Evolutionary conservation across 2,797 vertebrate genomes (phyloP).

Genomic region (Falco naumanni): DNA sequence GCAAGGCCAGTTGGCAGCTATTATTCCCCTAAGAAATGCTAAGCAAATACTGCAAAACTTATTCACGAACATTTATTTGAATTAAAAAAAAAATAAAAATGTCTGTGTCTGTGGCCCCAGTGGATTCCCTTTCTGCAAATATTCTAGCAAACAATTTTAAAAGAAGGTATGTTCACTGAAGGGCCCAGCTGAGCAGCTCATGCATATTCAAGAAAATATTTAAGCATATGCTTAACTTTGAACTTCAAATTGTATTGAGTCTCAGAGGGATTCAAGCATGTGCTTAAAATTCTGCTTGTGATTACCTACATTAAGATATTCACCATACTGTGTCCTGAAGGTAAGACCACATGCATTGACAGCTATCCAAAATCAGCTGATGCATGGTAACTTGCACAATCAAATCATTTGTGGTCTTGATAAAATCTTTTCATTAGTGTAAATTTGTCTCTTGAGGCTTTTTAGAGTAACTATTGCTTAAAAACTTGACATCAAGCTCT

Average conservation of each 20-base stretch:
- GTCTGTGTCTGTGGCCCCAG: background rate
- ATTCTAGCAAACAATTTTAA: constrained; percentile 47
- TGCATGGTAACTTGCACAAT: background rate
- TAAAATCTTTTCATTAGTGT: background rate
- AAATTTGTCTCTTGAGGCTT: background rate
- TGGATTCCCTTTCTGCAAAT: constrained; percentile 35
- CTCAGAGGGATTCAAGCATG: constrained; percentile 26
- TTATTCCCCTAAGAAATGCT: constrained; percentile 10
- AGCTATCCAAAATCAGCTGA: background rate
- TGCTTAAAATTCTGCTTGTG: constrained; percentile 29
- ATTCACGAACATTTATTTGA: background rate
- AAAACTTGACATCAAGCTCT: background rate
- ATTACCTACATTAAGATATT: background rate
- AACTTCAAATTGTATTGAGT: constrained; percentile 11
- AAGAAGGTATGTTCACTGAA: constrained; percentile 32
- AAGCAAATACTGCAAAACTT: constrained; percentile 36
- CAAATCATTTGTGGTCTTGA: background rate
- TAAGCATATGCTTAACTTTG: constrained; percentile 60
- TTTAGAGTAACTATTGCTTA: background rate
- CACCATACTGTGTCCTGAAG: background rate
- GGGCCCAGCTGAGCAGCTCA: background rate
- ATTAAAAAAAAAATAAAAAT: background rate
- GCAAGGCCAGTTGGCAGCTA: background rate
- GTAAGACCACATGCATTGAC: background rate
- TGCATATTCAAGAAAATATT: constrained; percentile 51